Evolutionary conservation across 2,888 invertebrate species (phyloP).

Genomic region (Tethea ocularis): DNA sequence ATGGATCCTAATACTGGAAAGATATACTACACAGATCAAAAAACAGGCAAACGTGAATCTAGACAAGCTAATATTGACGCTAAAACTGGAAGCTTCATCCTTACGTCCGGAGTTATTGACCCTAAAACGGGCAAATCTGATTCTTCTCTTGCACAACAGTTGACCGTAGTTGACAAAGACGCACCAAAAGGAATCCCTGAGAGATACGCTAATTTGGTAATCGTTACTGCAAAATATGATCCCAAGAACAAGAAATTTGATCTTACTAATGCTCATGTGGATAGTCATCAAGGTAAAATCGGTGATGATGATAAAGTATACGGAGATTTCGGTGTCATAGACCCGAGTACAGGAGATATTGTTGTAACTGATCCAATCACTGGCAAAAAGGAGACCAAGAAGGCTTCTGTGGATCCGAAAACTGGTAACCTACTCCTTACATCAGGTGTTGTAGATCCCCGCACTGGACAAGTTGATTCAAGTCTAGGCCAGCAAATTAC

Average conservation of each 20-base stretch:
- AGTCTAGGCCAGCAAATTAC: slow-evolving; percentile 83
- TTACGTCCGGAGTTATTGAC: slow-evolving; percentile 85
- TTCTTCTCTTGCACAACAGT: slow-evolving; percentile 85
- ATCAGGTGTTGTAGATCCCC: slow-evolving; percentile 84
- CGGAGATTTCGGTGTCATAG: slow-evolving; percentile 83
- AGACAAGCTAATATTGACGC: slow-evolving; percentile 84
- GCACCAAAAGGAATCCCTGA: slow-evolving; percentile 74
- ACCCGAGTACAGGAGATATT: slow-evolving; percentile 83
- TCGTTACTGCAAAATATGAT: slow-evolving; percentile 84
- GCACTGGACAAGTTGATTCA: slow-evolving; percentile 80
- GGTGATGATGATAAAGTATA: slow-evolving; percentile 81
- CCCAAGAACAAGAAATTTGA: slow-evolving; percentile 79
- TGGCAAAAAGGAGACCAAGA: slow-evolving; percentile 85
- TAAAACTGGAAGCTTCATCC: slow-evolving; percentile 81
- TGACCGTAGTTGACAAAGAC: slow-evolving; percentile 74
- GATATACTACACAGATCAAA: slow-evolving; percentile 82
- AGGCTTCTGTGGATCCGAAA: slow-evolving; percentile 86
- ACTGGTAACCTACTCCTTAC: slow-evolving; percentile 84
- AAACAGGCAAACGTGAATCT: slow-evolving; percentile 85
- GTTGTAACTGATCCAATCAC: slow-evolving; percentile 84
- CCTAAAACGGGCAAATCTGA: slow-evolving; percentile 86
- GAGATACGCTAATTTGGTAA: slow-evolving; percentile 77
- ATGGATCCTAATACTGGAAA: slow-evolving; percentile 84
- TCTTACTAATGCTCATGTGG: slow-evolving; percentile 77
- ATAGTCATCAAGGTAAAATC: slow-evolving; percentile 66